Evolutionary conservation across 2,797 vertebrate species (phyloP).

Genomic region (Antrozous pallidus): DNA sequence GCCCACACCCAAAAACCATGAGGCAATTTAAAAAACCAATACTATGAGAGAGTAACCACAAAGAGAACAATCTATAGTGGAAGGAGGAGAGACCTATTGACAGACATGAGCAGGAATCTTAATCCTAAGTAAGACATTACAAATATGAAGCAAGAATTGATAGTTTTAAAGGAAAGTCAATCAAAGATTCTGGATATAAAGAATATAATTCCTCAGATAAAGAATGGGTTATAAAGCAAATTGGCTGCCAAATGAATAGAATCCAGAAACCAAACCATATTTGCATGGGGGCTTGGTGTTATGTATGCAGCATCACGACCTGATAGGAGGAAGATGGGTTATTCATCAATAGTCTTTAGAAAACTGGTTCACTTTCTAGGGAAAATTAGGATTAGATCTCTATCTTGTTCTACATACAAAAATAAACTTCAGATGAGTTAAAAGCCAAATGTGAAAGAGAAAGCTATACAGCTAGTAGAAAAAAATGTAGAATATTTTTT

Average conservation of each 20-base stretch:
- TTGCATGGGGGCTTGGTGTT: background rate
- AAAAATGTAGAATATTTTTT: background rate
- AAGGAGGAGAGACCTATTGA: background rate
- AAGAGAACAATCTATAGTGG: background rate
- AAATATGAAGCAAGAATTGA: background rate
- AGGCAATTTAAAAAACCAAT: background rate
- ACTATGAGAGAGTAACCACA: background rate
- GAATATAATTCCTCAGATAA: background rate
- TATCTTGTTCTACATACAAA: background rate
- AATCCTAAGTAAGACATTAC: background rate
- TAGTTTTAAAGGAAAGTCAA: background rate
- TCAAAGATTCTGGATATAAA: background rate
- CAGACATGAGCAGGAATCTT: background rate
- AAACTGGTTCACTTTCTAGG: background rate
- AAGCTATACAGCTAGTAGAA: background rate
- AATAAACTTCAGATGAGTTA: background rate
- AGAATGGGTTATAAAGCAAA: background rate
- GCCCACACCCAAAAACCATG: background rate
- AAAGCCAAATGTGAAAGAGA: background rate
- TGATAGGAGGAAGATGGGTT: background rate
- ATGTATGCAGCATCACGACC: background rate
- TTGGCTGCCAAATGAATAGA: background rate
- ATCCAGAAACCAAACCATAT: background rate
- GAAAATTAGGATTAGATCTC: background rate
- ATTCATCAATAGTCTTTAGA: background rate